Conservation (phyloP, 2,113 vertebrate genomes). For the western clawed frog (Xenopus tropicalis) region UCB_Xtro_10.0 CM004443.2:193562001-193562500, state of each 20-base stretch:
- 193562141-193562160: background rate
- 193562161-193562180: conserved; percentile 3
- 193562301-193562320: background rate
- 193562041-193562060: background rate
- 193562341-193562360: background rate
- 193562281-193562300: background rate
- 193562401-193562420: background rate
- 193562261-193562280: background rate
- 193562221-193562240: background rate
- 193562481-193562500: too few species aligned
- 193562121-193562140: background rate
- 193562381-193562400: background rate
- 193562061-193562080: conserved; percentile 4
- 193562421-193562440: background rate
- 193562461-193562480: too few species aligned
- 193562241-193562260: background rate
- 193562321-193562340: background rate
- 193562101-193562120: conserved; percentile 1
- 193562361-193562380: background rate
- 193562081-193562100: conserved; percentile 1
- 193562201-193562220: background rate
- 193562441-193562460: too few species aligned
- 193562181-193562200: background rate
- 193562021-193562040: background rate
- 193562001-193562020: background rate